Conservation (phyloP, 1,140 invertebrate species). For the Linepithema humile region DNA sequence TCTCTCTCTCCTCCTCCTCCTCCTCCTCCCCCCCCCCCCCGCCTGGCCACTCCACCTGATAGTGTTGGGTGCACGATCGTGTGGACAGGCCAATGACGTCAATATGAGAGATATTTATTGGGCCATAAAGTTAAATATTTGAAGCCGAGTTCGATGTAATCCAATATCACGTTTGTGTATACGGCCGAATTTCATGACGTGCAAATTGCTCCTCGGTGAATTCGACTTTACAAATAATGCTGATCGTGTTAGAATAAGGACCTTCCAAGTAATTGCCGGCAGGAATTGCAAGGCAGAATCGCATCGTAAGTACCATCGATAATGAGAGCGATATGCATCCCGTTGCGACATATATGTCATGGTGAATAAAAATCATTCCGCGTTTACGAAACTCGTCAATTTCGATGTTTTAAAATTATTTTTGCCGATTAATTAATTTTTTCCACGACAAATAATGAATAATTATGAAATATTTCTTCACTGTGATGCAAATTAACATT, state of each 20-base stretch:
- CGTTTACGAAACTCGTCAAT: no score
- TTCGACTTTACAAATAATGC: not conserved
- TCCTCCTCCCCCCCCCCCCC: no score
- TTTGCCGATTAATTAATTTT: not conserved
- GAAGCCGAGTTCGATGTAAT: not conserved
- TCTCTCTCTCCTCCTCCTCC: slow-evolving; percentile 7
- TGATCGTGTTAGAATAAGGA: not conserved
- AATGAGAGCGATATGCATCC: not conserved
- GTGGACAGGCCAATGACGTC: slow-evolving; percentile 46
- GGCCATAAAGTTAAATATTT: slow-evolving; percentile 50
- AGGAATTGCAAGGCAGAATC: not conserved
- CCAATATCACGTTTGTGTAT: slow-evolving; percentile 35
- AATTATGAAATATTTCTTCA: not conserved
- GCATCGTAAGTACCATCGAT: not conserved
- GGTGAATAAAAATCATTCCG: no score
- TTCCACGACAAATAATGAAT: not conserved
- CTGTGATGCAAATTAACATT: not conserved
- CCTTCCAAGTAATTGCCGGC: not conserved
- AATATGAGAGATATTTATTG: slow-evolving; percentile 62
- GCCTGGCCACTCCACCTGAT: no score
- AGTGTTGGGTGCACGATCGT: slow-evolving; percentile 28
- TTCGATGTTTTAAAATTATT: not conserved
- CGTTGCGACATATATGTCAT: no score
- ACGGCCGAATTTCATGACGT: slow-evolving; percentile 8
- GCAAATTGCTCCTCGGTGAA: slow-evolving; percentile 7